A percentile compares a stretch with the other conserved stretches of the same genome.
phyloP scores from a whole-genome alignment of 2,113 vertebrate species.

The Dromaius novaehollandiae region DNA sequence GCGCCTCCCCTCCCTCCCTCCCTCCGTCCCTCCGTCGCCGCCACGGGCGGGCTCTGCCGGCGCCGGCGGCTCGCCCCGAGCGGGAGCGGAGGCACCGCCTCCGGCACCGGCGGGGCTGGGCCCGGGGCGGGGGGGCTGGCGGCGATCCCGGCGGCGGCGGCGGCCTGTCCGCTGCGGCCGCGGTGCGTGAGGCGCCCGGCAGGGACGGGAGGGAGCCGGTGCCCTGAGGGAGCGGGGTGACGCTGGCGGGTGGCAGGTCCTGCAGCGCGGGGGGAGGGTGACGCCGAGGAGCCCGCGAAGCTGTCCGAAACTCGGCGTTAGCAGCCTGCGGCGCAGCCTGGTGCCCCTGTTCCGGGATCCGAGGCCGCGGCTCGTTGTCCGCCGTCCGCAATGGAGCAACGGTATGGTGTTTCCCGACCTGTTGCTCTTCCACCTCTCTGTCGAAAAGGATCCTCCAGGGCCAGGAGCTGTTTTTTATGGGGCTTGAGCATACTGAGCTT shows the following conservation, averaged over 20 bases:
- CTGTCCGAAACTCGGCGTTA: neutral
- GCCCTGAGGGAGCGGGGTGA: neutral
- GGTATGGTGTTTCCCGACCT: neutral
- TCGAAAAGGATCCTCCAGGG: no score
- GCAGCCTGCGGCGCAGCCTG: neutral
- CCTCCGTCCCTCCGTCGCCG: neutral
- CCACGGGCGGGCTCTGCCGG: neutral
- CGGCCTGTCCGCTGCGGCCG: neutral
- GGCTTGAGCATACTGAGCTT: neutral
- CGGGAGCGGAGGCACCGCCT: neutral
- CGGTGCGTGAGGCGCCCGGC: no score
- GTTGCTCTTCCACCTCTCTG: neutral
- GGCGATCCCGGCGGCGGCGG: no score
- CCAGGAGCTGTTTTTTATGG: no score
- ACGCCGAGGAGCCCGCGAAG: fast-evolving
- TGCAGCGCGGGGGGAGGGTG: neutral
- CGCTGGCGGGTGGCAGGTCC: neutral
- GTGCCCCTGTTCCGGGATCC: neutral
- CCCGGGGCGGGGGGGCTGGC: no score
- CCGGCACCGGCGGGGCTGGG: neutral
- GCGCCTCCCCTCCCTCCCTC: neutral
- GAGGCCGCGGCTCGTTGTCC: neutral
- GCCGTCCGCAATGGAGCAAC: no score
- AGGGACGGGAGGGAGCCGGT: neutral
- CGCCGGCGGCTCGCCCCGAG: no score